A percentile compares a stretch with the other conserved stretches of the same genome.
Evolutionary conservation across 2,113 vertebrate genomes (phyloP).

Genomic region (Scopus umbretta): DNA sequence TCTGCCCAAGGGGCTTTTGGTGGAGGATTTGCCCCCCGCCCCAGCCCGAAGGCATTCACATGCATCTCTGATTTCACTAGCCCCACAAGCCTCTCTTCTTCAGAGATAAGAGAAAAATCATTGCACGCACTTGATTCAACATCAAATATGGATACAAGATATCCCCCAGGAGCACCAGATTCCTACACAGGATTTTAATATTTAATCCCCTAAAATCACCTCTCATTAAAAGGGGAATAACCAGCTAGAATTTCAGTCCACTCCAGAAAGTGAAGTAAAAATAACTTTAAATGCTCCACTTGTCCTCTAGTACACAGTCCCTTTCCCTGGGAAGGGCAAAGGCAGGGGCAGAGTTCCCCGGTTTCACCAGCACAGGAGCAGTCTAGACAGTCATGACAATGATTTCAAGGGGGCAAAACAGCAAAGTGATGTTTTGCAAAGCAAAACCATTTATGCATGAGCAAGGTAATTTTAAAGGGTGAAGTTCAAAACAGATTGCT

Average conservation of each 20-base stretch:
- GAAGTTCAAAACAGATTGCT: background rate
- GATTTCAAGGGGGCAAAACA: background rate
- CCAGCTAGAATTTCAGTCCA: background rate
- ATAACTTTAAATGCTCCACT: background rate
- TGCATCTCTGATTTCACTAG: background rate
- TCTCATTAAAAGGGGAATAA: background rate
- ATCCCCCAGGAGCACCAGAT: background rate
- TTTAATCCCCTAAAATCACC: background rate
- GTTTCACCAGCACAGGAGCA: background rate
- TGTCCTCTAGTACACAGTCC: accelerated
- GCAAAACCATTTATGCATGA: background rate
- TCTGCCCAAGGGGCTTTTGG: background rate
- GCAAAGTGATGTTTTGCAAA: background rate
- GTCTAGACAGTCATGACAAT: accelerated
- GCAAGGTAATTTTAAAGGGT: background rate
- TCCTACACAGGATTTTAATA: background rate
- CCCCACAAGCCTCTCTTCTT: background rate
- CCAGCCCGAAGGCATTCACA: background rate
- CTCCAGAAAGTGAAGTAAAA: background rate
- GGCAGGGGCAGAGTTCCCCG: background rate
- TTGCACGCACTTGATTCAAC: background rate
- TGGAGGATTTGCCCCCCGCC: background rate
- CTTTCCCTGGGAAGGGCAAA: background rate
- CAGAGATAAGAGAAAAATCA: background rate
- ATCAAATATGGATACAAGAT: accelerated